Evolutionary conservation across 2,888 invertebrate species (phyloP).

Genomic region (Trilocha varians): DNA sequence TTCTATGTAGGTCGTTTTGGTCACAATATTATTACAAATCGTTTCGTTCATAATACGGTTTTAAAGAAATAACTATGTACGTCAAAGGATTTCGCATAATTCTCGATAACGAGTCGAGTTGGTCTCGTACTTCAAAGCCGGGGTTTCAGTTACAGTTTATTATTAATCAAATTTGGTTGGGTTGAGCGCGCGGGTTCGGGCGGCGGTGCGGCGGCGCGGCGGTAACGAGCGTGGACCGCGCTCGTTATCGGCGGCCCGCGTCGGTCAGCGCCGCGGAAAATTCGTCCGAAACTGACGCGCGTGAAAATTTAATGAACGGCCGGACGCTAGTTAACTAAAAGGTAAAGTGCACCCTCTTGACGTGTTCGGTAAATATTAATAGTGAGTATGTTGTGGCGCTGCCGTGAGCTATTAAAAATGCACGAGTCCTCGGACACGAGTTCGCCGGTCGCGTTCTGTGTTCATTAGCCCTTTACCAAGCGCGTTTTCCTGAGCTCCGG

Average conservation of each 20-base stretch:
- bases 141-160: slow-evolving; percentile 70
- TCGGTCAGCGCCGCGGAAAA: slow-evolving; percentile 72
- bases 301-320: slow-evolving; percentile 75
- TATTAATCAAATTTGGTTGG: slow-evolving; percentile 71
- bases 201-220: slow-evolving; percentile 22
- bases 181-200: slow-evolving; percentile 29
- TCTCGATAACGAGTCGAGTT: slow-evolving; percentile 65
- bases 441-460: slow-evolving; percentile 23
- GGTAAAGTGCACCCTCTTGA: slow-evolving; percentile 74
- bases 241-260: slow-evolving; percentile 56
- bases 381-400: slow-evolving; percentile 68
- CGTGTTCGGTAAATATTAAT: slow-evolving; percentile 74
- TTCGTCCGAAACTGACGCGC: slow-evolving; percentile 73
- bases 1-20: not conserved
- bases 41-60: slow-evolving; percentile 22
- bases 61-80: slow-evolving; percentile 42
- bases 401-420: slow-evolving; percentile 71
- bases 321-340: slow-evolving; percentile 74
- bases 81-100: slow-evolving; percentile 69
- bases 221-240: slow-evolving; percentile 52
- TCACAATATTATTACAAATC: slow-evolving; percentile 1
- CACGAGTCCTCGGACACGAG: slow-evolving; percentile 66
- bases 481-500: slow-evolving; percentile 23
- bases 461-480: slow-evolving; percentile 56
- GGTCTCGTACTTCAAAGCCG: slow-evolving; percentile 66